Evolutionary conservation across 2,797 vertebrate genomes (phyloP).

Genomic region (Podargus strigoides): DNA sequence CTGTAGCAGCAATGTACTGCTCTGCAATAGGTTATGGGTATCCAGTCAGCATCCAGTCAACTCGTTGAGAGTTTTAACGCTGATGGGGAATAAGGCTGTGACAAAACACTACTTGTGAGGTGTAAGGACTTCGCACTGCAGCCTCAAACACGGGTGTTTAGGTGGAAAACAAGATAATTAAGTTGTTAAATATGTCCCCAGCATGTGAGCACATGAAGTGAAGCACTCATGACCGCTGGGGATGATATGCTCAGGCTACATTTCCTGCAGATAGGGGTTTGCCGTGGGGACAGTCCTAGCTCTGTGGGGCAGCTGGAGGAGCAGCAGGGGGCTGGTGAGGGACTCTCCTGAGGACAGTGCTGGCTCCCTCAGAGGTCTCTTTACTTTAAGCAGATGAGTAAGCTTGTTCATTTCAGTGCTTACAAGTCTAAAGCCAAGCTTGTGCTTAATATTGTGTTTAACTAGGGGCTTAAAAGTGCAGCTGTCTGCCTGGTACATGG

Average conservation of each 20-base stretch:
- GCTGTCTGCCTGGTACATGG: neutral
- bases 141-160: rapidly evolving
- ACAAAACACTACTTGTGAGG: neutral
- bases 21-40: neutral
- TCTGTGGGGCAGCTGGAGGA: neutral
- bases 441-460: neutral
- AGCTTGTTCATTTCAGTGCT: neutral
- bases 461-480: neutral
- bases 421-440: neutral
- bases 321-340: rapidly evolving
- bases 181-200: neutral
- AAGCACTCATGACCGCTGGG: neutral
- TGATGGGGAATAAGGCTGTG: neutral
- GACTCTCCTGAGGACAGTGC: rapidly evolving
- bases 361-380: rapidly evolving
- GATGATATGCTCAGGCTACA: rapidly evolving
- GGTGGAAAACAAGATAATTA: neutral
- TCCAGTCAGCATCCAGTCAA: neutral
- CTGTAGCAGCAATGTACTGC: neutral
- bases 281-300: rapidly evolving
- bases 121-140: neutral
- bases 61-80: neutral
- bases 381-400: neutral
- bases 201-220: rapidly evolving
- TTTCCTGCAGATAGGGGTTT: neutral